phyloP scores from a whole-genome alignment of 1,140 invertebrate genomes.

The Babylonia areolata region DNA sequence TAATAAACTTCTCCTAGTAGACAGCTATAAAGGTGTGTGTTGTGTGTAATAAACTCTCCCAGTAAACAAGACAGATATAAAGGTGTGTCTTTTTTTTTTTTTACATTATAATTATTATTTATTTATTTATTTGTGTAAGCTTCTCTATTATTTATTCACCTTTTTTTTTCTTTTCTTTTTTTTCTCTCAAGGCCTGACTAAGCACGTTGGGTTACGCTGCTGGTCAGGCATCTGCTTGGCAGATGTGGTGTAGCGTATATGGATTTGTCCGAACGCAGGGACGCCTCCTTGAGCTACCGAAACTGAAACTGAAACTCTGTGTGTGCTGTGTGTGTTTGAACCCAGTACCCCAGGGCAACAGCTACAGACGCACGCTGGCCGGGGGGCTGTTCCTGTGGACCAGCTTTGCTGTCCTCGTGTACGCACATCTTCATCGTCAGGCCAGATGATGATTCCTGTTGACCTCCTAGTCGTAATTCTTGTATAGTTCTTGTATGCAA shows the following conservation, averaged over 20 bases:
- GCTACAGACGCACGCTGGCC: constrained; percentile 44
- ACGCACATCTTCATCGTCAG: constrained; percentile 41
- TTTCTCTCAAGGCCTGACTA: background rate
- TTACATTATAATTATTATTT: background rate
- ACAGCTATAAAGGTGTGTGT: too few species aligned
- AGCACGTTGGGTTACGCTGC: too few species aligned
- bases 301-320: too few species aligned
- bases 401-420: constrained; percentile 51
- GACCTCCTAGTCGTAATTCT: background rate
- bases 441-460: constrained; percentile 48
- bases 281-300: too few species aligned
- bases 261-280: too few species aligned
- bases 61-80: too few species aligned
- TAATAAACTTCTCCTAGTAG: too few species aligned
- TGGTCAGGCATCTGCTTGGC: too few species aligned
- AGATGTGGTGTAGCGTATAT: too few species aligned
- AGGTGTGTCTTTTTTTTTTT: background rate
- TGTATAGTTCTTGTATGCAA: background rate
- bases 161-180: background rate
- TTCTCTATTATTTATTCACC: too few species aligned
- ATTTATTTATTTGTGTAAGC: constrained; percentile 9
- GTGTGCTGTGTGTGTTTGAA: background rate
- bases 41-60: too few species aligned
- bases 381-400: constrained; percentile 53
- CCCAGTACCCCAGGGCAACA: too few species aligned